A percentile compares a stretch with the other conserved stretches of the same genome.
Conservation (phyloP, 92 coral and sea anemone species). For the Heliopora coerulea region DNA sequence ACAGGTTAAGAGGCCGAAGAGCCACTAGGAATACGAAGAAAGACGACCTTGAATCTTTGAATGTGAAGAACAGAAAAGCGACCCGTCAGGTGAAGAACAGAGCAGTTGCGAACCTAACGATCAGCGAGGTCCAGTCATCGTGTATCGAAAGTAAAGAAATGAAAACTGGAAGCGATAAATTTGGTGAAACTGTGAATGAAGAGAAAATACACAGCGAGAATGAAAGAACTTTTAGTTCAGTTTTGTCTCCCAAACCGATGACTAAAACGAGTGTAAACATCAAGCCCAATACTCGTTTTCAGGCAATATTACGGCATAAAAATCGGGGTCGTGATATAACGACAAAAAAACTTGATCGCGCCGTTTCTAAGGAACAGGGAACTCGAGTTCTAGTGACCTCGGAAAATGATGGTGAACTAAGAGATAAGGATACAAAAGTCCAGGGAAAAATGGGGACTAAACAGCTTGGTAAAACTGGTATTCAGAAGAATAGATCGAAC, state of each 20-base stretch:
- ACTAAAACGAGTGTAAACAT: neutral
- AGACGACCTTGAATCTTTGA: too few species aligned
- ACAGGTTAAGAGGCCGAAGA: too few species aligned
- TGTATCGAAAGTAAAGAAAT: neutral
- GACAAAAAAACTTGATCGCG: neutral
- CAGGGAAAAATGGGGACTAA: neutral
- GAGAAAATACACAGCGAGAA: too few species aligned
- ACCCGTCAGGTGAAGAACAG: too few species aligned
- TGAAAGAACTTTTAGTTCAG: neutral
- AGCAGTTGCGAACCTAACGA: too few species aligned
- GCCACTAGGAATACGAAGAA: too few species aligned
- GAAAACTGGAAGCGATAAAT: too few species aligned
- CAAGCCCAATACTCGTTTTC: neutral
- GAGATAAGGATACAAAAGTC: neutral
- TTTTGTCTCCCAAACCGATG: neutral
- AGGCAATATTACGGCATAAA: neutral
- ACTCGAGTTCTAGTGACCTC: neutral
- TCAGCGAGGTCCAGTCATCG: too few species aligned
- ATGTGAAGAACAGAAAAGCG: too few species aligned
- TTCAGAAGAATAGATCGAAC: neutral
- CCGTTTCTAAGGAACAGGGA: neutral
- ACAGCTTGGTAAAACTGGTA: neutral
- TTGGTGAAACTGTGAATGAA: too few species aligned
- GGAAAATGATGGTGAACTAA: neutral
- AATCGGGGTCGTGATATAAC: too few species aligned